Conservation (phyloP, 2,797 vertebrate species). For the Arrhamphus sclerolepis region DNA sequence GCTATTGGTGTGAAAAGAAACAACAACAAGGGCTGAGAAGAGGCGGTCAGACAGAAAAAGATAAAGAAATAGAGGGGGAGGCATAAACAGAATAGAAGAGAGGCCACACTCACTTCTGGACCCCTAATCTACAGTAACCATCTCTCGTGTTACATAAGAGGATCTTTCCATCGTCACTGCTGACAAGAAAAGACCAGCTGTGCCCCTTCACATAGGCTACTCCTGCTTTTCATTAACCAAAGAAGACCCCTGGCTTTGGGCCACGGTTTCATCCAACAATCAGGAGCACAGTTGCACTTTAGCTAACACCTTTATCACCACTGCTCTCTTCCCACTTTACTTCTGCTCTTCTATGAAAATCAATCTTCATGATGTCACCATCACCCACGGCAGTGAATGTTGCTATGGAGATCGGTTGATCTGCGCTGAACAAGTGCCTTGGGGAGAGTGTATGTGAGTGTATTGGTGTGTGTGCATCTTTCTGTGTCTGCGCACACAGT, state of each 20-base stretch:
- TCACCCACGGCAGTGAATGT: constrained; percentile 70
- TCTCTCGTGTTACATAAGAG: constrained; percentile 51
- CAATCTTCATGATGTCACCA: constrained; percentile 72
- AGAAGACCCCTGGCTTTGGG: constrained; percentile 35
- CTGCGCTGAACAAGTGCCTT: constrained; percentile 58
- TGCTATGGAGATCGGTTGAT: constrained; percentile 79
- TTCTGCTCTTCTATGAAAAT: constrained; percentile 67
- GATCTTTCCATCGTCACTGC: constrained; percentile 25
- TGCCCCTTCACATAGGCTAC: constrained; percentile 17
- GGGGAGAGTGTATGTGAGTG: constrained; percentile 32
- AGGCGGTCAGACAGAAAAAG: constrained; percentile 42
- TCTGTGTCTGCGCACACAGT: constrained; percentile 43
- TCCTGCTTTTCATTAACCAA: constrained; percentile 39
- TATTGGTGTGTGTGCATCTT: neutral
- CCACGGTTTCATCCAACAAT: constrained; percentile 11
- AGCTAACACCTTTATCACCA: constrained; percentile 36
- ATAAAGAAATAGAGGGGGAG: constrained; percentile 48
- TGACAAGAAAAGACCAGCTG: constrained; percentile 39
- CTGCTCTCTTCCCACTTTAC: constrained; percentile 40
- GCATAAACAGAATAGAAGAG: constrained; percentile 41
- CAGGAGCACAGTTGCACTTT: constrained; percentile 32
- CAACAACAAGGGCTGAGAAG: constrained; percentile 38
- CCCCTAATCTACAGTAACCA: constrained; percentile 41
- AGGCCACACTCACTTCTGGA: constrained; percentile 31
- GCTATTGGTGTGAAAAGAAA: constrained; percentile 48